Percentiles rank a stretch among this genome's conserved stretches.
These are phyloP conservation scores for Rotaria magnacalcarata DNA, from an alignment of 2,888 invertebrate species.

Conservation along the genomic window DNA sequence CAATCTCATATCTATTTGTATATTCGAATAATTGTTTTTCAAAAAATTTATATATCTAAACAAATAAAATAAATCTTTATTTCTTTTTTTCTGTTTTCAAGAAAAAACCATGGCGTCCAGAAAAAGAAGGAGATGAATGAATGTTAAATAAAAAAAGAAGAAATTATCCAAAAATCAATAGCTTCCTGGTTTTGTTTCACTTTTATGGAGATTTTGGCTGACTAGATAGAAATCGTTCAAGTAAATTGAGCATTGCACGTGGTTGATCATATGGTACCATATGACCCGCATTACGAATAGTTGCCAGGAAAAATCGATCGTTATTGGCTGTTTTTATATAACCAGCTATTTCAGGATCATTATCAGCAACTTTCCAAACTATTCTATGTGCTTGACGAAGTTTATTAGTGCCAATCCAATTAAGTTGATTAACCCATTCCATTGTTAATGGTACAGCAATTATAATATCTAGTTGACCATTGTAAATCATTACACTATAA, in stretches of 20 bases:
- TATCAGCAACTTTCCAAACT: conserved; percentile 65
- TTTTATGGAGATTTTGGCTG: neutral
- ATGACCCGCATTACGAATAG: conserved; percentile 55
- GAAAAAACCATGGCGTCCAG: neutral
- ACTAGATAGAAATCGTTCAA: neutral
- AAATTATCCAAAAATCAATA: too few species aligned
- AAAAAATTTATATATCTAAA: neutral
- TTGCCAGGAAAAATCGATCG: conserved; percentile 50
- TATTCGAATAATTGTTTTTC: neutral
- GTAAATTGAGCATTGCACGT: neutral
- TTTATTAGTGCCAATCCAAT: conserved; percentile 67
- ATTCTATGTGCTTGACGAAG: conserved; percentile 66
- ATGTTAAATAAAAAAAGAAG: neutral
- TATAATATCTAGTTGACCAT: conserved; percentile 83
- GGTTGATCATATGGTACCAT: conserved; percentile 57
- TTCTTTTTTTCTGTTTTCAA: neutral
- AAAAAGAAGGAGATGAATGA: neutral
- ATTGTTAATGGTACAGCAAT: conserved; percentile 80
- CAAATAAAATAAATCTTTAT: neutral
- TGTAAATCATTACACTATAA: conserved; percentile 71
- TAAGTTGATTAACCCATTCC: conserved; percentile 70
- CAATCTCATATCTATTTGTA: conserved; percentile 4
- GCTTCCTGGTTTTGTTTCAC: neutral
- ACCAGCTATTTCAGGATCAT: conserved; percentile 55
- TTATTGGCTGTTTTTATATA: conserved; percentile 52